Conservation (phyloP, 2,797 vertebrate genomes). For the Micromesistius poutassou region DNA sequence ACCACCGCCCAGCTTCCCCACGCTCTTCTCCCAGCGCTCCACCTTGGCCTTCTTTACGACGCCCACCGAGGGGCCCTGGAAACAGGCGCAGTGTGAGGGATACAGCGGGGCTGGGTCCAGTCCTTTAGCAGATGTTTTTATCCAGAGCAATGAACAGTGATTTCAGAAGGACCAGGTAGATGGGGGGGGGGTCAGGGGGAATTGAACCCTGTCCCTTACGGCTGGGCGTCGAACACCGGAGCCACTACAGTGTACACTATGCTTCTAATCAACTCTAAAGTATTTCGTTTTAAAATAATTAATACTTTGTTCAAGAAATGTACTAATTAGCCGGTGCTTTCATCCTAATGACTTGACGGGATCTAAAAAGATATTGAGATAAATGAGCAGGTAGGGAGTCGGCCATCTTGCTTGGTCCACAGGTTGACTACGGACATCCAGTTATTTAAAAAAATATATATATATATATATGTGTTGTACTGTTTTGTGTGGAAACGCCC, state of each 20-base stretch:
- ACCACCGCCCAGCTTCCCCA: constrained; percentile 68
- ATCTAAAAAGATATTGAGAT: too few relatives aligned
- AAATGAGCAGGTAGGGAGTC: background rate
- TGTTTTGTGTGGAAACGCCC: too few relatives aligned
- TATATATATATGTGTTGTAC: too few relatives aligned
- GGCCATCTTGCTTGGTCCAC: background rate
- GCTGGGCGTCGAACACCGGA: background rate
- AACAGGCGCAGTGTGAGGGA: background rate
- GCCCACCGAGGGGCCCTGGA: constrained; percentile 48
- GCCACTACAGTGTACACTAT: background rate
- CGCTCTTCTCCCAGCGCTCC: constrained; percentile 83
- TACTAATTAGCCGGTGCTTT: background rate
- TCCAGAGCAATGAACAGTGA: background rate
- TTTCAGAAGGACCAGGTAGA: background rate
- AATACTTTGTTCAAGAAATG: too few relatives aligned
- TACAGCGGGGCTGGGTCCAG: background rate
- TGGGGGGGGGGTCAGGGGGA: too few relatives aligned
- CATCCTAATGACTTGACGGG: too few relatives aligned
- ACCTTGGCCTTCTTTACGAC: constrained; percentile 71
- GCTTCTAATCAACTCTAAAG: background rate
- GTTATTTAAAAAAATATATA: background rate
- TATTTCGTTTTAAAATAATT: too few relatives aligned
- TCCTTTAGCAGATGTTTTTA: background rate
- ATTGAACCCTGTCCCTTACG: background rate
- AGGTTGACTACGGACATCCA: background rate